phyloP scores from a whole-genome alignment of 1,140 invertebrate genomes.

The Danaus plexippus region DNA sequence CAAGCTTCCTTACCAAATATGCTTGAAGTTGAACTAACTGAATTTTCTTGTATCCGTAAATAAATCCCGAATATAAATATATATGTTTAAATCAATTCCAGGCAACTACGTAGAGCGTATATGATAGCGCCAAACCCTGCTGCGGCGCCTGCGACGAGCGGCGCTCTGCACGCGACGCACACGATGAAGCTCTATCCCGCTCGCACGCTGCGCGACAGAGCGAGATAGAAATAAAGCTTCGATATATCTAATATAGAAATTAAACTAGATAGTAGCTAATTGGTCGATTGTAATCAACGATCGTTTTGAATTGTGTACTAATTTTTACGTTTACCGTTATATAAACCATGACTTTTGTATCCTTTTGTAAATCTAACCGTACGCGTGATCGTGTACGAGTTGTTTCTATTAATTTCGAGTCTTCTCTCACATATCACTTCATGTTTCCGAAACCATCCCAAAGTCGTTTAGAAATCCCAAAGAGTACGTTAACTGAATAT shows the following conservation, averaged over 20 bases:
- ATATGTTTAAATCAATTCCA: slow-evolving; percentile 63
- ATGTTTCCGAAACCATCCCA: slow-evolving; percentile 30
- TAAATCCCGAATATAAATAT: slow-evolving; percentile 2
- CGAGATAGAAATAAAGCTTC: slow-evolving; percentile 1
- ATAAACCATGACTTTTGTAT: slow-evolving; percentile 25
- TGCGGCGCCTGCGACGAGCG: slow-evolving; percentile 68
- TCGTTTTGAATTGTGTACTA: slow-evolving; percentile 16
- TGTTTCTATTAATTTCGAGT: no score
- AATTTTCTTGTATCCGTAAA: background rate
- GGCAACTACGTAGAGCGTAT: slow-evolving; percentile 94
- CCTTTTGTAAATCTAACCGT: slow-evolving; percentile 15
- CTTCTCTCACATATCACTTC: slow-evolving; percentile 1
- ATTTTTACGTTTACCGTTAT: slow-evolving; percentile 21
- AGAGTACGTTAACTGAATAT: slow-evolving; percentile 60
- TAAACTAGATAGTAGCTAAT: no score
- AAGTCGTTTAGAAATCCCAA: slow-evolving; percentile 64
- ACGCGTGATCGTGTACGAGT: no score
- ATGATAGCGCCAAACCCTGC: slow-evolving; percentile 79
- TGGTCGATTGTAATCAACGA: no score
- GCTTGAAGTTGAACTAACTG: no score
- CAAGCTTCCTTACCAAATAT: no score
- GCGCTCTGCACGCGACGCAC: slow-evolving; percentile 46
- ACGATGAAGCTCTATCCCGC: slow-evolving; percentile 21
- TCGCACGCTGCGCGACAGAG: slow-evolving; percentile 13
- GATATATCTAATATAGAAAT: no score